phyloP scores from a whole-genome alignment of 2,888 invertebrate genomes.

The Eupithecia inturbata region DNA sequence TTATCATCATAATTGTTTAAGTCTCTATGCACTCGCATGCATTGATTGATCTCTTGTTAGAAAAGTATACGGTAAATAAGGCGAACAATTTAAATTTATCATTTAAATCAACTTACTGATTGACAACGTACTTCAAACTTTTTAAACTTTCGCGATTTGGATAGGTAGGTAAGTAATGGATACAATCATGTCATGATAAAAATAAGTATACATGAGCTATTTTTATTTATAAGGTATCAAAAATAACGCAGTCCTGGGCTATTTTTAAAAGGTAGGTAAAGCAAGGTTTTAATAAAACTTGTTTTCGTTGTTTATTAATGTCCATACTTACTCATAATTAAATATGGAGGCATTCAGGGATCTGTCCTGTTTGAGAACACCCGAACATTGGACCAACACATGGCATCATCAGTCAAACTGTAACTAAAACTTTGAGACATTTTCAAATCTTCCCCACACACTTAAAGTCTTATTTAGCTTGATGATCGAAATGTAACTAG shows the following conservation, averaged over 20 bases:
- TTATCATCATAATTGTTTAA: background rate
- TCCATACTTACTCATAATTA: background rate
- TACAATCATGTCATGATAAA: no score
- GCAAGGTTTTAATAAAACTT: background rate
- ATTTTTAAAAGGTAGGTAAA: background rate
- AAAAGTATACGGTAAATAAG: no score
- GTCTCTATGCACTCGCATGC: background rate
- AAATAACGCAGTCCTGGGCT: background rate
- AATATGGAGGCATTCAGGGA: slow-evolving; percentile 21
- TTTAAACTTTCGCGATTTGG: no score
- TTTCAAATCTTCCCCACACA: background rate
- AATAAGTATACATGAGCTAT: background rate
- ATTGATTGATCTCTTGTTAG: background rate
- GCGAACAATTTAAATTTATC: no score
- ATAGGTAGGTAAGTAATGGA: no score
- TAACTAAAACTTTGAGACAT: background rate
- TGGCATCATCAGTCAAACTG: slow-evolving; percentile 21
- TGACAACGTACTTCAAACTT: background rate
- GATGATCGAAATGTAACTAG: background rate
- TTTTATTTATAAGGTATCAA: background rate
- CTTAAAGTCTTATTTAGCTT: background rate
- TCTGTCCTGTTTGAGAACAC: slow-evolving; percentile 20
- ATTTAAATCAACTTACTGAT: background rate
- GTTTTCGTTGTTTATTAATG: background rate
- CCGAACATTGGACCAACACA: slow-evolving; percentile 24